These are phyloP conservation scores for Patella caerulea DNA, from an alignment of 2,888 invertebrate species.

Conservation along the genomic window DNA sequence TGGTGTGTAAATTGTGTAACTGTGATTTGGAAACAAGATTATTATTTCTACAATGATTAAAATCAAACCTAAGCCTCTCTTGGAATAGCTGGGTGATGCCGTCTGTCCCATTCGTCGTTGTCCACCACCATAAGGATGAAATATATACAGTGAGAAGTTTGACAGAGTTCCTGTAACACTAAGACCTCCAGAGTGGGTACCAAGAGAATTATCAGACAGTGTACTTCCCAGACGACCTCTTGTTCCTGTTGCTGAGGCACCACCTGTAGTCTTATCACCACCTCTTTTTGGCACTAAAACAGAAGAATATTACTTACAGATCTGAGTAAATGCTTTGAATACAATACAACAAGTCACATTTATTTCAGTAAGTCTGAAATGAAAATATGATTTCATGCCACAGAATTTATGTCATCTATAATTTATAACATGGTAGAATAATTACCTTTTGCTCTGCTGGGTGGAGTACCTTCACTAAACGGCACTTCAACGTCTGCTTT, in stretches of 20 bases:
- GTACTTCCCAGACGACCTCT: slow-evolving; percentile 46
- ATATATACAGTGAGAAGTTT: slow-evolving; percentile 97
- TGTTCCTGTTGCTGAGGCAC: slow-evolving; percentile 41
- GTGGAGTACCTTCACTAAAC: slow-evolving; percentile 54
- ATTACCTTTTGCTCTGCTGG: slow-evolving; percentile 49
- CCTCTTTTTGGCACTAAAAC: slow-evolving; percentile 35
- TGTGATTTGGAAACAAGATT: too few species aligned
- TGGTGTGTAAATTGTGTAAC: too few species aligned
- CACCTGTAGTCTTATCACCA: slow-evolving; percentile 46
- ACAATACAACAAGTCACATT: too few species aligned
- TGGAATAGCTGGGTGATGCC: slow-evolving; percentile 11
- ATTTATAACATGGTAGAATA: slow-evolving; percentile 25
- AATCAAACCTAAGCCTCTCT: slow-evolving; percentile 4
- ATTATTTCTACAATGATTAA: too few species aligned
- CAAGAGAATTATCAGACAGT: slow-evolving; percentile 37
- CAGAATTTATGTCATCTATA: not conserved
- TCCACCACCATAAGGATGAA: slow-evolving; percentile 93
- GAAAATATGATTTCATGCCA: too few species aligned
- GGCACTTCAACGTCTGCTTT: slow-evolving; percentile 56
- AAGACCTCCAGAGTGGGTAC: slow-evolving; percentile 78
- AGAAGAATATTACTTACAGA: not conserved
- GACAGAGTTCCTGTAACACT: slow-evolving; percentile 96
- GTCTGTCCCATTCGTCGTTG: slow-evolving; percentile 62
- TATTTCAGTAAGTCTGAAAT: too few species aligned
- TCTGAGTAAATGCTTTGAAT: too few species aligned